Percentiles rank a stretch among this genome's conserved stretches.
Evolutionary conservation across 2,113 vertebrate genomes (phyloP).

Genomic region (Spermophilus dauricus): DNA sequence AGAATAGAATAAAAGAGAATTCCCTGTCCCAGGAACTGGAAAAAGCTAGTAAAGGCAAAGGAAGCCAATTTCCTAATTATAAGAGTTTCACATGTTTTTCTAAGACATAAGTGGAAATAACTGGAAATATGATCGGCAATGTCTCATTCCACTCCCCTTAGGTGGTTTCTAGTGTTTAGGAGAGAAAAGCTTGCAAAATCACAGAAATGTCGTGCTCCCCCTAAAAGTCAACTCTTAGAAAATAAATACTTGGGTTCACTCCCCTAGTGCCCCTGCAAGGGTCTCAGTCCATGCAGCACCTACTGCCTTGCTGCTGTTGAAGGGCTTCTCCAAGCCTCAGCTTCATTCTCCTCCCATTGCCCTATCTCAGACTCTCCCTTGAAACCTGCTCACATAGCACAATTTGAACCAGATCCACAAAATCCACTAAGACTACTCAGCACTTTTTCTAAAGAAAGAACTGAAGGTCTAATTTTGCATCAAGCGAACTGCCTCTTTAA

Average conservation of each 20-base stretch:
- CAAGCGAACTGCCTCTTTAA: background rate
- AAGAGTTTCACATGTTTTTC: background rate
- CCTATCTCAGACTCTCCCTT: background rate
- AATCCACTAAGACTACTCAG: background rate
- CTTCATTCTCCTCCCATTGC: background rate
- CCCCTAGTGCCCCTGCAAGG: background rate
- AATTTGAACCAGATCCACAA: background rate
- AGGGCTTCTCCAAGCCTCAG: background rate
- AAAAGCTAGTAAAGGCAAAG: background rate
- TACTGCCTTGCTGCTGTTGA: background rate
- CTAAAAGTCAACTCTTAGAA: conserved; percentile 34
- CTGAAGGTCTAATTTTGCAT: background rate
- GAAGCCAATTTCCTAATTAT: background rate
- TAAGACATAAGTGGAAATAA: background rate
- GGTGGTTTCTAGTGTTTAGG: background rate
- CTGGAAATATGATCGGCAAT: background rate
- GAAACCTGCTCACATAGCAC: background rate
- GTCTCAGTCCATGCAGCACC: background rate
- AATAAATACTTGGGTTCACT: background rate
- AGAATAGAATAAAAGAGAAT: background rate
- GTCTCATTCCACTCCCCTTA: background rate
- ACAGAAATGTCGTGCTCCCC: background rate
- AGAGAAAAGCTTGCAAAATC: background rate
- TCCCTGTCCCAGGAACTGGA: background rate
- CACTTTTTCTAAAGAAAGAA: background rate